phyloP scores from a whole-genome alignment of 2,888 invertebrate genomes.

The Eurytoma californica region DNA sequence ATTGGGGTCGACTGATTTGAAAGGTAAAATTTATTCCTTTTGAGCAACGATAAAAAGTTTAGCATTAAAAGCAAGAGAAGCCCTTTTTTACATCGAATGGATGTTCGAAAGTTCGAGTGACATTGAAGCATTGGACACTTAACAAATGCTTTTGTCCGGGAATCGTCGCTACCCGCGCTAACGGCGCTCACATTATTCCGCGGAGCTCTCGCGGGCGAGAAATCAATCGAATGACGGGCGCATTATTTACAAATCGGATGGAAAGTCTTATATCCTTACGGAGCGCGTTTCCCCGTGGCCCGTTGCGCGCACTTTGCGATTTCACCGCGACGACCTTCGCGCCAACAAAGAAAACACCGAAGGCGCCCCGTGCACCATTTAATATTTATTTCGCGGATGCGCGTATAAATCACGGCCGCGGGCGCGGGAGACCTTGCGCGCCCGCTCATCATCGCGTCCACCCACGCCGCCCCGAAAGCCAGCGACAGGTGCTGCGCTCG shows the following conservation, averaged over 20 bases:
- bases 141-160: conserved; percentile 27
- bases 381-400: conserved; percentile 16
- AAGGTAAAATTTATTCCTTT: not conserved
- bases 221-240: conserved; percentile 32
- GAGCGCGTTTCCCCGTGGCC: not conserved
- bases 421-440: not conserved
- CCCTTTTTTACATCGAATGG: not conserved
- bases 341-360: not conserved
- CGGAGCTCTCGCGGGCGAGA: not conserved
- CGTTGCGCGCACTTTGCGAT: not conserved
- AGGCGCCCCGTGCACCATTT: conserved; percentile 12
- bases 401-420: conserved; percentile 29
- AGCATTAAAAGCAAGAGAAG: not conserved
- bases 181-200: not conserved
- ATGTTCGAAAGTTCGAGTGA: conserved; percentile 28
- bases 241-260: conserved; percentile 25
- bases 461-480: conserved; percentile 34
- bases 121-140: not conserved
- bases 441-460: conserved; percentile 25
- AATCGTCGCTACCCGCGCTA: not conserved
- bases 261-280: conserved; percentile 13
- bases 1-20: not conserved
- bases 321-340: conserved; percentile 17
- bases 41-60: not conserved
- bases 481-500: conserved; percentile 19